Evolutionary conservation across 1,140 invertebrate species (phyloP).

Genomic region (Sarcophaga peregrina): DNA sequence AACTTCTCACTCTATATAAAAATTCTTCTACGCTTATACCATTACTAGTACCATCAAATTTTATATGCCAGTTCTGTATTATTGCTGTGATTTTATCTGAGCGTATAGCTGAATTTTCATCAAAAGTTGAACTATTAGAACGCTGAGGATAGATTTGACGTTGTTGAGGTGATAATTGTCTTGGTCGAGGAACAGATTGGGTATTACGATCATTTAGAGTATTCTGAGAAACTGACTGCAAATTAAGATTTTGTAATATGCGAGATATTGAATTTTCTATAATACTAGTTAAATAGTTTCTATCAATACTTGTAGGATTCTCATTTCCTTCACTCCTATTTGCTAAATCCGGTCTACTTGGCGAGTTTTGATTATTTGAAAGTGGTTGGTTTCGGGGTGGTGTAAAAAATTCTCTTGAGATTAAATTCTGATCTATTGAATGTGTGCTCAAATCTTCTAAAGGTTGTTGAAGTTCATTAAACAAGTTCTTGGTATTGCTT

Average conservation of each 20-base stretch:
- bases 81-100: too few species aligned
- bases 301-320: not conserved
- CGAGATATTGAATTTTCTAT: not conserved
- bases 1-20: constrained; percentile 14
- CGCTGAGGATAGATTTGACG: not conserved
- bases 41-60: constrained; percentile 31
- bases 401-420: not conserved
- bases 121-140: not conserved
- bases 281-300: not conserved
- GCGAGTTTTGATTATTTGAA: not conserved
- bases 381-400: not conserved
- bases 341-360: not conserved
- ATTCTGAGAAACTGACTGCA: not conserved
- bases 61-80: not conserved
- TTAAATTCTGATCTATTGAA: not conserved
- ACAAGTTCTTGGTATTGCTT: not conserved
- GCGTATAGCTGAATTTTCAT: not conserved
- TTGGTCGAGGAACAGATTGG: not conserved
- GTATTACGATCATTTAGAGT: not conserved
- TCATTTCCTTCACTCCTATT: not conserved
- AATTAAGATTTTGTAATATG: not conserved
- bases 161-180: not conserved
- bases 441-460: too few species aligned
- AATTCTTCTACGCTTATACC: constrained; percentile 23
- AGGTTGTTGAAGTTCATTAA: not conserved